phyloP scores from a whole-genome alignment of 2,113 vertebrate species.

The Saimiri boliviensis region DNA sequence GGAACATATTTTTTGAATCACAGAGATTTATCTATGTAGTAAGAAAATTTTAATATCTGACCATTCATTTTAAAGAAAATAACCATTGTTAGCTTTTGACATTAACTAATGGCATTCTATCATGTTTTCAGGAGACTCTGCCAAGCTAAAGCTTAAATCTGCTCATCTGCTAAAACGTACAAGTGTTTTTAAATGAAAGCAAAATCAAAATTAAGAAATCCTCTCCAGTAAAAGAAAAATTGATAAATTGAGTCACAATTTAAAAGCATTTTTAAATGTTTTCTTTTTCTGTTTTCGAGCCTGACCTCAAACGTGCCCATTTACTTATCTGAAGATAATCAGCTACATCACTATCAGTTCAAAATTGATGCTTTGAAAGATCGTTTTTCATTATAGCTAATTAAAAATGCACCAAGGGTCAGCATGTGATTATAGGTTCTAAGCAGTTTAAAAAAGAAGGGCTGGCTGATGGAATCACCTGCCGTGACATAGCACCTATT shows the following conservation, averaged over 20 bases:
- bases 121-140: neutral
- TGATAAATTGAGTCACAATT: neutral
- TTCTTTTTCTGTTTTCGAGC: neutral
- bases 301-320: neutral
- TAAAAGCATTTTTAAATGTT: neutral
- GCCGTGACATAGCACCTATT: neutral
- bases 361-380: neutral
- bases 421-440: neutral
- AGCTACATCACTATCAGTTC: neutral
- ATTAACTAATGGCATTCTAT: constrained; percentile 19
- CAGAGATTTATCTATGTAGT: constrained; percentile 17
- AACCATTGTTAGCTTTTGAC: neutral
- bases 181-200: neutral
- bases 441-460: neutral
- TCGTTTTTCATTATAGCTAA: neutral
- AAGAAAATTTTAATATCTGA: constrained; percentile 14
- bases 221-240: neutral
- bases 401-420: neutral
- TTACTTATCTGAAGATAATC: neutral
- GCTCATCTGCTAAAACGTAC: neutral
- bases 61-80: neutral
- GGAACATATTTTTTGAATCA: neutral
- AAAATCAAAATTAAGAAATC: neutral
- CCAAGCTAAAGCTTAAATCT: neutral
- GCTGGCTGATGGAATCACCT: neutral